Evolutionary conservation across 2,888 invertebrate genomes (phyloP).

Genomic region (Drosophila prostipennis): DNA sequence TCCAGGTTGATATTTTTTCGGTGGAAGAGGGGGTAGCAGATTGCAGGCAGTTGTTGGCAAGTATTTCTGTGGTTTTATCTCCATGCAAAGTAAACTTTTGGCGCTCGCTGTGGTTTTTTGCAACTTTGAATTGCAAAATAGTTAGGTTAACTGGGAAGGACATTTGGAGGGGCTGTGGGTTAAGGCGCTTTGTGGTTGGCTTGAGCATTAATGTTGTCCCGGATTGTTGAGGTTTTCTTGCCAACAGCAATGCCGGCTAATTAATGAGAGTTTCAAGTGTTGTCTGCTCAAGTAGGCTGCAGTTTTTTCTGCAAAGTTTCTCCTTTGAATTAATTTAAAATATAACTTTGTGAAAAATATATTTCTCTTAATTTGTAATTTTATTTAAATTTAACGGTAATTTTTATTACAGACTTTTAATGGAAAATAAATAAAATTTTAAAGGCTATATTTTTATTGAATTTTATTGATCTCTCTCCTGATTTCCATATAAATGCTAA

Average conservation of each 20-base stretch:
- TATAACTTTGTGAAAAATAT: not conserved
- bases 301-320: conserved; percentile 1
- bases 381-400: too few relatives aligned
- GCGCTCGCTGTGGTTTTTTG: conserved; percentile 55
- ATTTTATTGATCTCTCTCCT: not conserved
- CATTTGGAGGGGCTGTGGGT: not conserved
- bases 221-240: conserved; percentile 29
- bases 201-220: conserved; percentile 30
- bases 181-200: not conserved
- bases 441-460: not conserved
- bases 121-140: conserved; percentile 39
- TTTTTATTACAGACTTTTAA: too few relatives aligned
- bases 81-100: conserved; percentile 74
- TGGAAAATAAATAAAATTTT: not conserved
- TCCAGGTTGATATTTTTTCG: conserved; percentile 28
- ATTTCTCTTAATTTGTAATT: not conserved
- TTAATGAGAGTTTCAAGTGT: conserved; percentile 40
- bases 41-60: conserved; percentile 61
- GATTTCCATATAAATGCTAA: conserved; percentile 2
- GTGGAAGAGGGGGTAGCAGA: not conserved
- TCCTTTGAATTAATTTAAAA: not conserved
- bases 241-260: conserved; percentile 35
- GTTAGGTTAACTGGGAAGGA: conserved; percentile 17
- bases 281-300: conserved; percentile 24
- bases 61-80: conserved; percentile 73